Evolutionary conservation across 2,888 invertebrate genomes (phyloP).

Genomic region (Orthosia cruda): DNA sequence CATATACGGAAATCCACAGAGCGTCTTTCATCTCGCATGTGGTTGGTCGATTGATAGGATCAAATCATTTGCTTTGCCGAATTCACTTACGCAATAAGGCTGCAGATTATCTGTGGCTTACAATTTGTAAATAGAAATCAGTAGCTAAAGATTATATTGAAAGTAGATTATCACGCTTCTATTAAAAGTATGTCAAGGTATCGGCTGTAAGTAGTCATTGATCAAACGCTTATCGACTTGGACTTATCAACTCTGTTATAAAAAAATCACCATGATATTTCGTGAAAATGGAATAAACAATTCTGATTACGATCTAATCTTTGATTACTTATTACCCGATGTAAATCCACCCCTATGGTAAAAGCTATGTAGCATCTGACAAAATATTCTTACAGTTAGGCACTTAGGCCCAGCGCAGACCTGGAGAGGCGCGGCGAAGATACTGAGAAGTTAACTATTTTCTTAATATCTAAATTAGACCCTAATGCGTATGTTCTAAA

Average conservation of each 20-base stretch:
- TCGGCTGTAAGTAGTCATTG: slow-evolving; percentile 49
- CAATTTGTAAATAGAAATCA: slow-evolving; percentile 55
- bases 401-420: too few relatives aligned
- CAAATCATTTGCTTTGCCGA: too few relatives aligned
- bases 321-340: slow-evolving; percentile 40
- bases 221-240: slow-evolving; percentile 53
- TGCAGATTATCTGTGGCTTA: slow-evolving; percentile 23
- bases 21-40: too few relatives aligned
- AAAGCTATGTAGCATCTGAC: neutral
- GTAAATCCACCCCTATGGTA: neutral
- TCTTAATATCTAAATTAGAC: too few relatives aligned
- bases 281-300: slow-evolving; percentile 76
- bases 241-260: slow-evolving; percentile 50
- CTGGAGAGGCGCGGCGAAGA: too few relatives aligned
- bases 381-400: neutral
- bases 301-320: slow-evolving; percentile 68
- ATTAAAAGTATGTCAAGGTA: slow-evolving; percentile 58
- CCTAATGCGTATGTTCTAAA: too few relatives aligned
- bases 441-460: too few relatives aligned
- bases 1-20: too few relatives aligned
- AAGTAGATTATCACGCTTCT: slow-evolving; percentile 21
- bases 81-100: too few relatives aligned
- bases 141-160: slow-evolving; percentile 24
- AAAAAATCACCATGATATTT: slow-evolving; percentile 62
- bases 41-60: too few relatives aligned